phyloP scores from a whole-genome alignment of 1,140 invertebrate genomes.

The Hycleus cichorii region DNA sequence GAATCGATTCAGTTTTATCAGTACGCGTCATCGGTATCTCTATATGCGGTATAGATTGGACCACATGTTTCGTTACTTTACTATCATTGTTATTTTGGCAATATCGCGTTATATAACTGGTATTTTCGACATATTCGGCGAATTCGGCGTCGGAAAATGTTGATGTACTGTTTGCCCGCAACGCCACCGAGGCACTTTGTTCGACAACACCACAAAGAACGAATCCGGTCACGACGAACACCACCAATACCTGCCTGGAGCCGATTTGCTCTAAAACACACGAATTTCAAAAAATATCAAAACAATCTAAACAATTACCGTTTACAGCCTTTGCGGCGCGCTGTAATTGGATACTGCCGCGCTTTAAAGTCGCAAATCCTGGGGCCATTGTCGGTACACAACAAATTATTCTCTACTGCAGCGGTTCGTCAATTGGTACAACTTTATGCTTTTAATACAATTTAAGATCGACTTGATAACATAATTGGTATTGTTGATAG shows the following conservation, averaged over 20 bases:
- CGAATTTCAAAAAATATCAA: neutral
- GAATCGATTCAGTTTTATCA: slow-evolving; percentile 47
- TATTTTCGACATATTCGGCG: slow-evolving; percentile 43
- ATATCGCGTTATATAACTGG: slow-evolving; percentile 40
- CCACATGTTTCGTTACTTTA: slow-evolving; percentile 27
- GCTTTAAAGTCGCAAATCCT: slow-evolving; percentile 41
- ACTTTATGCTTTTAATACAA: neutral
- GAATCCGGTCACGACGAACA: slow-evolving; percentile 48
- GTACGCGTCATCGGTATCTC: slow-evolving; percentile 46
- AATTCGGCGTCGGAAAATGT: slow-evolving; percentile 39
- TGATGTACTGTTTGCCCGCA: slow-evolving; percentile 44
- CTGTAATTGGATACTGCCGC: slow-evolving; percentile 49
- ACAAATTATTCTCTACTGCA: neutral
- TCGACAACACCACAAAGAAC: slow-evolving; percentile 50
- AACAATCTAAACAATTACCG: slow-evolving; percentile 36
- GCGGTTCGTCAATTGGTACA: neutral
- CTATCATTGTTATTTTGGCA: slow-evolving; percentile 25
- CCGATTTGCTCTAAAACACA: slow-evolving; percentile 45
- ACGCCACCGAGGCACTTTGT: slow-evolving; percentile 48
- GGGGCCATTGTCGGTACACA: slow-evolving; percentile 4
- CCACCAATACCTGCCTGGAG: slow-evolving; percentile 45
- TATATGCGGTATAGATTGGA: slow-evolving; percentile 38
- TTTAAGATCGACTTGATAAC: slow-evolving; percentile 12
- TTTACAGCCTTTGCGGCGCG: slow-evolving; percentile 50
- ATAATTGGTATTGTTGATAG: slow-evolving; percentile 2